Base-by-base conservation (phyloP, 2,888 invertebrate genomes). In the Malthinus seriepunctatus region DNA sequence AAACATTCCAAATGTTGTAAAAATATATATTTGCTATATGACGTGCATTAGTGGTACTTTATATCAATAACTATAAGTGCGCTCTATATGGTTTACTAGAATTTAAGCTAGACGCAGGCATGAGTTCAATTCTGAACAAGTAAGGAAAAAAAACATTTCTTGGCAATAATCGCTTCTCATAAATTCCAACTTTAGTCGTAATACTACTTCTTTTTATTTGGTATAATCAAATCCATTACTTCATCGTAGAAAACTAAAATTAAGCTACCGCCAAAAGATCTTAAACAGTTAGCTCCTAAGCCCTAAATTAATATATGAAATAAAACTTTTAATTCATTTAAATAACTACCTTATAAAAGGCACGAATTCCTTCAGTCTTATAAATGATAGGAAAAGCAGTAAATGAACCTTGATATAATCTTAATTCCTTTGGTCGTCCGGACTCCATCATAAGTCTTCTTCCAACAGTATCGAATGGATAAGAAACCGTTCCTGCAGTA, bases 211-310 rank as follows among this genome's bases (percentile, higher is more conserved):
- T 5, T 56, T 45, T 44, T 44, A 50, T 8, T 51, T 34, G 1
- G 56, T 45, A 8, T 45, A 51, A 34, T 46, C 11, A 4, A 38
- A 12, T 64, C 57, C 23, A 66, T 32, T 15, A 66, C 46, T 51
- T 66, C 66, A 31, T 66, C 64, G 42, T 64, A 63, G 32, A 63
- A 42, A n/a, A 66, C 66, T 38, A 66, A 53, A 23, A 66, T 57
- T 37, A 65, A 38, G 45, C 64, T 64, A 14, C 62, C 54, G 32
- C 64, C 58, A 1, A 60, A 44, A 42, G 60, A 57, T 35, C 62
- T 32, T 11, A 66, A n/a, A 23, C 60, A 51, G 32, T 65, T 65
- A 0, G 63, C 57, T 12, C 62, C 31, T 1, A 51, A 58, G 6
- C 66, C 65, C 59, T 59, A 14, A 7, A 56, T 5, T 44, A 54